Base-by-base conservation (phyloP, 2,113 vertebrate species). In the Thalassoma bifasciatum region DNA sequence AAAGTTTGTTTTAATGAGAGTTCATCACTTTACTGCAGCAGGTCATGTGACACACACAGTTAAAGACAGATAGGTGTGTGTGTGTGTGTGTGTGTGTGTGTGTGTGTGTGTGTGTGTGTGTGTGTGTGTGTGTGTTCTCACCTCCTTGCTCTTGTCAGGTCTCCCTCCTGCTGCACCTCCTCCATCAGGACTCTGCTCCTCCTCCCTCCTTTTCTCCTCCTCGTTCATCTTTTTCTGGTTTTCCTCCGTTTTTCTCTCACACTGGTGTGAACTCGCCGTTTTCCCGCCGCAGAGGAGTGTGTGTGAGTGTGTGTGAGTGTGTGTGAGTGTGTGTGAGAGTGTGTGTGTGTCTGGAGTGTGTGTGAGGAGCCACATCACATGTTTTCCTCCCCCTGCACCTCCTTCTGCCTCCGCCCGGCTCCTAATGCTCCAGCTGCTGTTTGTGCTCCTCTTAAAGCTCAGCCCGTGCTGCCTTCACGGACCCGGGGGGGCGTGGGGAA, bases 121-220 rank as follows among this genome's bases (percentile, higher is more conserved):
- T 10, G 34, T 19, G 10, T 17, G 34, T 19, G 10, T 17, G 34
- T 14, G 34, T 19, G 10, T 17, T 17, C 7, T 81, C 75, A 88
- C 89, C 89, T 89, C 87, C 49, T 51, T 54, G 68, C 3, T 86
- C 8, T 86, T 81, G 0, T 59, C 77, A 12, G 46, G 1, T 8
- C 46, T 69, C 23, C 72, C 84, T 76, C 80, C 84, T 67, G 67
- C 78, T 0, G 79, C 52, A 21, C 26, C 71, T 57, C 53, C 2
- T 58, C 82, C 19, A 19, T 51, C 62, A 58, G 52, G 78, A 72
- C 69, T 56, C 24, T 65, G 34, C 71, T 57, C 53, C 2, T 58
- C 82, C 19, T 40, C 10, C 12, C 10, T 52, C 23, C n/a, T 36
- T n/a, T 47, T 63, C 63, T 53, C 81, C 72, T 67, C 57, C 63